Percentiles rank a stretch among this genome's conserved stretches.
These are phyloP conservation scores for Microctonus aethiopoides DNA, from an alignment of 2,888 invertebrate species.

Conservation along the genomic window DNA sequence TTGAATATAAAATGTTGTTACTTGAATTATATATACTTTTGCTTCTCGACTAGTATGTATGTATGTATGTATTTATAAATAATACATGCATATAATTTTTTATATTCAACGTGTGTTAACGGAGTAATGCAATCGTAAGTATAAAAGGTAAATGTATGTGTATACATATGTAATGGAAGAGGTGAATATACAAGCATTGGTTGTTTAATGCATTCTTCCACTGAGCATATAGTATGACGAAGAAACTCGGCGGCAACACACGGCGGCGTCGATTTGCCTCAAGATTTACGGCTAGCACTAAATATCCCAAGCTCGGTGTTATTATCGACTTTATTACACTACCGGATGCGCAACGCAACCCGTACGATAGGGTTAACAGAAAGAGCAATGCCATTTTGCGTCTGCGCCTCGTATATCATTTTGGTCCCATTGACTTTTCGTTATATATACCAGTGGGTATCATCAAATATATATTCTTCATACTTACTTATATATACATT, in stretches of 20 bases:
- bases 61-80: background rate
- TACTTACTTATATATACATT: background rate
- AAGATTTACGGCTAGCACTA: conserved; percentile 63
- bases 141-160: conserved; percentile 1
- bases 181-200: background rate
- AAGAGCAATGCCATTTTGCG: conserved; percentile 57
- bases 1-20: background rate
- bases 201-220: background rate
- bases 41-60: background rate
- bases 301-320: conserved; percentile 61
- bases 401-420: conserved; percentile 61
- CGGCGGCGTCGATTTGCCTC: conserved; percentile 58
- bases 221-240: conserved; percentile 43
- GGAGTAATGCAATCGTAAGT: conserved; percentile 28
- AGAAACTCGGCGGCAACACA: conserved; percentile 38
- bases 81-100: conserved; percentile 2
- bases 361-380: conserved; percentile 58
- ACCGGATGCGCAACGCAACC: conserved; percentile 51
- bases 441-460: conserved; percentile 1
- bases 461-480: background rate
- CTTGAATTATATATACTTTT: background rate
- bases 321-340: conserved; percentile 62
- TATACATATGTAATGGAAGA: conserved; percentile 29
- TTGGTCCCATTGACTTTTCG: conserved; percentile 50
- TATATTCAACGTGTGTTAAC: conserved; percentile 3